These are phyloP conservation scores for Pollenia amentaria DNA, from an alignment of 2,888 invertebrate species.

Conservation along the genomic window DNA sequence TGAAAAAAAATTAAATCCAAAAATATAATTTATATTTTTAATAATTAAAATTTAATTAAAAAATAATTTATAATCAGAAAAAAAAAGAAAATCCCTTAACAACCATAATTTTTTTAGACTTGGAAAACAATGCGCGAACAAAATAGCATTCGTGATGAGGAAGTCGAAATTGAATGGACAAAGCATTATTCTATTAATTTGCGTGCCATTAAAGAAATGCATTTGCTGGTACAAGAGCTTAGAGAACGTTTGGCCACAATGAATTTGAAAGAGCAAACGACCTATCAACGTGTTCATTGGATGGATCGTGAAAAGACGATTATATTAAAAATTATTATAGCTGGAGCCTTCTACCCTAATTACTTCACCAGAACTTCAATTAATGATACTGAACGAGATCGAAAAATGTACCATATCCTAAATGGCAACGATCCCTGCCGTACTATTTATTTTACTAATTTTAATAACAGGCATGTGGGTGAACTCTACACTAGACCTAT, in stretches of 20 bases:
- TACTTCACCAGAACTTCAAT: conserved; percentile 89
- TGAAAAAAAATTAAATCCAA: too few species aligned
- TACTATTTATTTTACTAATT: conserved; percentile 89
- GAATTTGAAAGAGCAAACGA: conserved; percentile 86
- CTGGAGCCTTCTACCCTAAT: conserved; percentile 95
- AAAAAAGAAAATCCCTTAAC: neutral
- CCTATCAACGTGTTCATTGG: conserved; percentile 84
- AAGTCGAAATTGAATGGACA: conserved; percentile 88
- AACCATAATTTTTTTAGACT: conserved; percentile 85
- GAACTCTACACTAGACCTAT: conserved; percentile 89
- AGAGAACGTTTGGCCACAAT: conserved; percentile 86
- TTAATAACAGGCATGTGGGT: conserved; percentile 88
- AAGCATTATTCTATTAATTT: conserved; percentile 89
- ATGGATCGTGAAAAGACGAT: conserved; percentile 86
- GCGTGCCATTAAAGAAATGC: conserved; percentile 90
- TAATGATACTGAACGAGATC: conserved; percentile 87
- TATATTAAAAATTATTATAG: conserved; percentile 87
- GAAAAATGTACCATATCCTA: conserved; percentile 88
- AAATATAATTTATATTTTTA: too few species aligned
- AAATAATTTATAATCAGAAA: too few species aligned
- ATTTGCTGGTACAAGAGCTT: conserved; percentile 90
- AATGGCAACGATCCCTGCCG: conserved; percentile 91
- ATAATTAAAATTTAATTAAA: too few species aligned
- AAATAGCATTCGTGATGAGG: conserved; percentile 86
- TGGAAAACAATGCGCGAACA: conserved; percentile 88